A percentile compares a stretch with the other conserved stretches of the same genome.
phyloP scores from a whole-genome alignment of 2,888 invertebrate genomes.

The Luperina nickerlii region DNA sequence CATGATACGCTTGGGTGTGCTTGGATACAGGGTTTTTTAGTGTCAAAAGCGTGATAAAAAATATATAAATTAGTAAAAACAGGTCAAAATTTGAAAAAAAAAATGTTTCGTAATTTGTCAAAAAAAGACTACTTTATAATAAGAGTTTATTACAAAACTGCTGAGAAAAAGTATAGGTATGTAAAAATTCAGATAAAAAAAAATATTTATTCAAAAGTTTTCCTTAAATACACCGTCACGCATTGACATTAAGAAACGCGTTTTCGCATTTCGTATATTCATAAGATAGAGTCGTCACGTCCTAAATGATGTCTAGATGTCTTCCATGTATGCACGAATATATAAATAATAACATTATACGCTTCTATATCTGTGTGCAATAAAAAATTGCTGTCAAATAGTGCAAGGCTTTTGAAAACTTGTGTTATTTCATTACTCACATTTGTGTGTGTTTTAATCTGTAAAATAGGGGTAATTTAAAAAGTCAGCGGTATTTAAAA shows the following conservation, averaged over 20 bases:
- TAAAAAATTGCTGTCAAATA: constrained; percentile 71
- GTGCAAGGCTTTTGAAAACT: constrained; percentile 51
- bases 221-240: not conserved
- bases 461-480: constrained; percentile 27
- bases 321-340: constrained; percentile 54
- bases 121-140: not conserved
- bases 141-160: not conserved
- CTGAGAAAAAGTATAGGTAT: not conserved
- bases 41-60: constrained; percentile 38
- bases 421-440: constrained; percentile 25
- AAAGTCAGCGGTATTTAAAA: not conserved
- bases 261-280: constrained; percentile 42
- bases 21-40: constrained; percentile 33
- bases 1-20: constrained; percentile 69
- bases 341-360: constrained; percentile 40
- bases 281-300: constrained; percentile 39
- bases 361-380: constrained; percentile 63
- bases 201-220: not conserved
- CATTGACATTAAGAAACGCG: constrained; percentile 57
- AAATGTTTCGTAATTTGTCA: not conserved
- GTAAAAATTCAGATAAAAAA: constrained; percentile 1
- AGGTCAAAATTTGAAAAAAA: not conserved
- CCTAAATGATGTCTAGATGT: constrained; percentile 42
- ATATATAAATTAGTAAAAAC: too few relatives aligned
- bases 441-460: constrained; percentile 16